These are phyloP conservation scores for Phragmatobia fuliginosa DNA, from an alignment of 2,888 invertebrate genomes.

Conservation along the genomic window DNA sequence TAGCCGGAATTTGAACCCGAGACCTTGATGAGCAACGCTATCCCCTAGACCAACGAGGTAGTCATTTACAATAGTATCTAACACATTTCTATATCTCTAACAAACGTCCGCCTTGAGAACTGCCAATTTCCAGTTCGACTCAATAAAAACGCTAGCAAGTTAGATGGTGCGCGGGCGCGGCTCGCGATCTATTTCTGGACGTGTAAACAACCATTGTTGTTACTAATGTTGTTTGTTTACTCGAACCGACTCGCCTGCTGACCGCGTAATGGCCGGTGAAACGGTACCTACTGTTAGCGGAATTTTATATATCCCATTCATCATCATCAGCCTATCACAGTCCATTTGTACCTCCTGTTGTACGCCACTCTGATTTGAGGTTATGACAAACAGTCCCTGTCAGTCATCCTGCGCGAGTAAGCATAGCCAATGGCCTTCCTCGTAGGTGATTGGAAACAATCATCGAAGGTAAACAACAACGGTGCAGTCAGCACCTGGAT, in stretches of 20 bases:
- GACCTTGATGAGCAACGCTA: too few species aligned
- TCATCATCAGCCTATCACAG: too few species aligned
- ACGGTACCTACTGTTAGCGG: neutral
- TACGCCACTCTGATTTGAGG: too few species aligned
- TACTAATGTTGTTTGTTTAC: slow-evolving; percentile 54
- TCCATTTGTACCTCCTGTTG: too few species aligned
- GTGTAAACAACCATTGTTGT: slow-evolving; percentile 56
- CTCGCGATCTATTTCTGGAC: slow-evolving; percentile 45
- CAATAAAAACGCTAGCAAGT: slow-evolving; percentile 29
- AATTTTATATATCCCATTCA: neutral
- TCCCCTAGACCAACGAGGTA: too few species aligned
- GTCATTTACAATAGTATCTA: neutral
- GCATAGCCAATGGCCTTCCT: too few species aligned
- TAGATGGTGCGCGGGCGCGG: slow-evolving; percentile 32
- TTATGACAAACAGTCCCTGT: neutral
- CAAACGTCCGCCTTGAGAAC: slow-evolving; percentile 5
- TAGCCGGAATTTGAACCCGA: too few species aligned
- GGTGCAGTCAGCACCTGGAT: too few species aligned
- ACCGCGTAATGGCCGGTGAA: slow-evolving; percentile 28
- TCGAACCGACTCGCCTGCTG: slow-evolving; percentile 29
- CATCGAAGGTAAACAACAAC: too few species aligned
- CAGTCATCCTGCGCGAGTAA: too few species aligned
- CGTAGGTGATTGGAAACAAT: too few species aligned
- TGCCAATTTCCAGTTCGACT: slow-evolving; percentile 17
- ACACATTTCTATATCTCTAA: neutral